These are phyloP conservation scores for Coccyzus lansbergi DNA, from an alignment of 2,797 vertebrate genomes.

Conservation along the genomic window DNA sequence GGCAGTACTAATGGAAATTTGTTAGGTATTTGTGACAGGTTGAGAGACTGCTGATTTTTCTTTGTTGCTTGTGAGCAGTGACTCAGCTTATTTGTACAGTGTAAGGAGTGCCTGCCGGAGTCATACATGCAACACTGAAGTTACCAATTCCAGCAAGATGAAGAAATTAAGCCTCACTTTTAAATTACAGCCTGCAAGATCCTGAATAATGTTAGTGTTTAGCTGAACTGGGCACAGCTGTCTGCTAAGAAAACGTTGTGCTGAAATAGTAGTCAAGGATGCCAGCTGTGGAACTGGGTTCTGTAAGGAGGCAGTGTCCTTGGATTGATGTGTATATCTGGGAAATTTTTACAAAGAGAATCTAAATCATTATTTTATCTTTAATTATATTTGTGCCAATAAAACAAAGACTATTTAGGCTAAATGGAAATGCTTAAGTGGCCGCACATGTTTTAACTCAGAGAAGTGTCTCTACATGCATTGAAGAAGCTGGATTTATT, in stretches of 20 bases:
- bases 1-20: neutral
- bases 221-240: neutral
- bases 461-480: neutral
- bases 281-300: neutral
- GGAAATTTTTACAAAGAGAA: neutral
- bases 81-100: neutral
- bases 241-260: neutral
- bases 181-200: neutral
- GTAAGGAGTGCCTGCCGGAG: neutral
- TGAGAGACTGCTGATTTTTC: neutral
- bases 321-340: neutral
- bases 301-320: neutral
- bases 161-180: neutral
- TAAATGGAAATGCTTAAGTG: neutral
- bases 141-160: neutral
- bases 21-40: neutral
- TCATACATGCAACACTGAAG: neutral
- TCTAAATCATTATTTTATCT: neutral
- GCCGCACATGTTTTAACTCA: neutral
- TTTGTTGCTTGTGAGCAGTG: conserved; percentile 13
- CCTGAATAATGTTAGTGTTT: neutral
- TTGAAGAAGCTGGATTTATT: neutral
- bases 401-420: neutral
- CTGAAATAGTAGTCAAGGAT: neutral
- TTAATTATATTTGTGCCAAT: neutral